Conservation (phyloP, 2,797 vertebrate species). For the Sylvia borin region DNA sequence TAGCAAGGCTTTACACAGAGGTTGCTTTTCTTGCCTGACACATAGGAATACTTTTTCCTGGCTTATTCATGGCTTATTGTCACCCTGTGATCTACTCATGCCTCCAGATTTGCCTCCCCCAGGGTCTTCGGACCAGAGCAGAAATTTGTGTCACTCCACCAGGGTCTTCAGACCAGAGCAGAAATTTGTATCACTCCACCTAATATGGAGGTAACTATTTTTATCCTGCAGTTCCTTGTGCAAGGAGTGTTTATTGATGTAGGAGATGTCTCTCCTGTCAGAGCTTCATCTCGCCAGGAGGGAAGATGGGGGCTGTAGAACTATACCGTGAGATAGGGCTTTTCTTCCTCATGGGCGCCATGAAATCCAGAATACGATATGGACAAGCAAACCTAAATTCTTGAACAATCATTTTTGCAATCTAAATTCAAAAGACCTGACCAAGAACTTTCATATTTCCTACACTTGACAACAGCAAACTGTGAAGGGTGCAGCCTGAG, state of each 20-base stretch:
- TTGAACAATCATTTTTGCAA: background rate
- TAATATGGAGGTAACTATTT: background rate
- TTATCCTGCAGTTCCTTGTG: background rate
- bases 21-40: background rate
- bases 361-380: background rate
- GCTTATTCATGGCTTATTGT: background rate
- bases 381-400: background rate
- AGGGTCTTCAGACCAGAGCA: background rate
- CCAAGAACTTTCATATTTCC: background rate
- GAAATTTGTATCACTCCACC: background rate
- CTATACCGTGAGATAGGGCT: background rate
- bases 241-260: background rate
- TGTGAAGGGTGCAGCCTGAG: background rate
- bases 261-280: background rate
- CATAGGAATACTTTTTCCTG: background rate
- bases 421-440: background rate
- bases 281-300: background rate
- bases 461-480: background rate
- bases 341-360: background rate
- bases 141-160: background rate
- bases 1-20: background rate
- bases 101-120: background rate
- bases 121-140: background rate
- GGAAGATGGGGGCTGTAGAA: background rate
- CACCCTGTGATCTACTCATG: background rate